These are phyloP conservation scores for Vicugna pacos DNA, from an alignment of 2,113 vertebrate genomes.

Conservation along the genomic window DNA sequence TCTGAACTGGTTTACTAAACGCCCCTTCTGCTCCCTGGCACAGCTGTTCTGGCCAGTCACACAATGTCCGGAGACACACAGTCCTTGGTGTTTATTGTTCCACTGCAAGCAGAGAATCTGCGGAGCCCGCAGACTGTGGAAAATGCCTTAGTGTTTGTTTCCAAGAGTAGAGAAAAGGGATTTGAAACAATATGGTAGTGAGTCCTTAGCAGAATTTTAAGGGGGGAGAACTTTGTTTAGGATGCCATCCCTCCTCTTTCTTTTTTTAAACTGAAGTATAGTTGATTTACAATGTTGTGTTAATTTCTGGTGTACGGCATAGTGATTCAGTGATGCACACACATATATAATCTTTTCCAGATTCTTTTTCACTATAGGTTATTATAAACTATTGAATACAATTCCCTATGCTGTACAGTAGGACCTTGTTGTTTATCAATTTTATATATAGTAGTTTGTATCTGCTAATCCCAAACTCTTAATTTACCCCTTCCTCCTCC, in stretches of 20 bases:
- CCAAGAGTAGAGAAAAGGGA: background rate
- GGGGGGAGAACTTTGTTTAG: background rate
- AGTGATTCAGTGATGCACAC: too few relatives aligned
- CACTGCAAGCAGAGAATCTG: background rate
- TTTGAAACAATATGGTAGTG: background rate
- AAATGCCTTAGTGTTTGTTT: background rate
- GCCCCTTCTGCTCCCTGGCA: background rate
- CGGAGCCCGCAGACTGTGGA: background rate
- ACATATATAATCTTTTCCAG: too few relatives aligned
- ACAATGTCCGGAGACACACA: background rate
- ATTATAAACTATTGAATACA: too few relatives aligned
- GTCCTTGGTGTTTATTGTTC: rapidly evolving
- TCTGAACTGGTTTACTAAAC: background rate
- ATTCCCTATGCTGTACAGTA: too few relatives aligned
- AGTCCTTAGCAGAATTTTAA: background rate
- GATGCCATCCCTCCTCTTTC: background rate
- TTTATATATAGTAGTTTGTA: too few relatives aligned
- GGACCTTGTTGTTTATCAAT: too few relatives aligned
- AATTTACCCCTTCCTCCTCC: too few relatives aligned
- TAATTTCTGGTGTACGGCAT: too few relatives aligned
- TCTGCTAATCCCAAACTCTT: too few relatives aligned
- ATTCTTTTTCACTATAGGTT: too few relatives aligned
- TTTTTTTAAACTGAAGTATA: too few relatives aligned
- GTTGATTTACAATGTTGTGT: too few relatives aligned
- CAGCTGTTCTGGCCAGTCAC: background rate